Conservation (phyloP, 2,797 vertebrate genomes). For the Coccyzus lansbergi region DNA sequence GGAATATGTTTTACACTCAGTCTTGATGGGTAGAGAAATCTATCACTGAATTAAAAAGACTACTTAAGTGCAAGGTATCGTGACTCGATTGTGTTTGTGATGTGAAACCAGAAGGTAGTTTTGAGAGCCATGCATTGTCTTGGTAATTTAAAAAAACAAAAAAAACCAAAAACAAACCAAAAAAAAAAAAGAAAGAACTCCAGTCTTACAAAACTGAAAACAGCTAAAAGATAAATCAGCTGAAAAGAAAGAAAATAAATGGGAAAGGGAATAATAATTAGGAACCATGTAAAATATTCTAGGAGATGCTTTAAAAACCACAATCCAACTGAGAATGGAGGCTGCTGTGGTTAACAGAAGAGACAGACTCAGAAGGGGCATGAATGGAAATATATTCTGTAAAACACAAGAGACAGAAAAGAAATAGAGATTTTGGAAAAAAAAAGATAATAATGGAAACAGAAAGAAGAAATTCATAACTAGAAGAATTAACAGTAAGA, state of each 20-base stretch:
- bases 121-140: background rate
- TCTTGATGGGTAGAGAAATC: background rate
- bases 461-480: background rate
- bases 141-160: background rate
- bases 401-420: background rate
- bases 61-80: background rate
- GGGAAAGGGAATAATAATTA: slow-evolving; percentile 24
- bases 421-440: background rate
- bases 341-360: slow-evolving; percentile 35
- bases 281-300: slow-evolving; percentile 22
- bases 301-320: slow-evolving; percentile 23
- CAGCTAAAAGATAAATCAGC: slow-evolving; percentile 2
- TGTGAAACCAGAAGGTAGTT: background rate
- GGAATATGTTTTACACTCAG: background rate
- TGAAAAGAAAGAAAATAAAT: slow-evolving; percentile 36
- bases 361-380: background rate
- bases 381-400: background rate
- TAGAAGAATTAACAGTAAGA: background rate
- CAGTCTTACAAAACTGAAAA: background rate
- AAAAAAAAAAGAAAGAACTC: background rate
- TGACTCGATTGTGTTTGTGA: background rate
- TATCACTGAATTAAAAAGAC: background rate
- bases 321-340: background rate
- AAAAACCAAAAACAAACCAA: too few species aligned
- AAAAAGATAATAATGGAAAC: background rate